Evolutionary conservation across 2,797 vertebrate species (phyloP), one percentile per base, ranked within the genome.

Genomic region (Sebastes umbrosus): DNA sequence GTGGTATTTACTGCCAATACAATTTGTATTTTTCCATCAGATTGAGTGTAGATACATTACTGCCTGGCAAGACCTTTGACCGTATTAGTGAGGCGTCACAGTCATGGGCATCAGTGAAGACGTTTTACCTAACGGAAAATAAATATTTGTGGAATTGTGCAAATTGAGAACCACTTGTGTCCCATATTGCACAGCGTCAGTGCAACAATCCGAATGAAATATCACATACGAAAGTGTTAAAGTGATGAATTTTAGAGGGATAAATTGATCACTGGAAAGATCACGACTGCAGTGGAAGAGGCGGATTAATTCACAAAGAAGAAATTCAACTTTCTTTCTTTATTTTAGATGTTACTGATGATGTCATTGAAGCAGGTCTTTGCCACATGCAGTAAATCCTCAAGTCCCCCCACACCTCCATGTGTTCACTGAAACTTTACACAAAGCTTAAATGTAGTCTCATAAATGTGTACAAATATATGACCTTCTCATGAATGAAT

Each of bases 51-150:
- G 68, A 80, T 59, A 57, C 58, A 72, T 86, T 34, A 46, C 57
- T 29, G 32, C 58, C 63, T 66, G 69, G 2, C 31, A 80, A 65
- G 81, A 92, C 85, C 88, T 91, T 86, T 90, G 86, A 88, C 85
- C 67, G 0, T 39, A 20, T 36, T 10, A 74, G 32, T 54, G 58
- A 81, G 55, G 65, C 50, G 3, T 43, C 59, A 32, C 65, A 54
- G 69, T 59, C 31, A 4, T 43, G 32, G 32, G 54, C 31, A 77
- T 58, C 25, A 65, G 13, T 10, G 32, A 43, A 27, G 18, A 36
- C 22, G 39, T 58, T 79, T 64, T 27, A 68, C 55, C 39, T 20
- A 14, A 46, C 7, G 50, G 43, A 27, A 54, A 77, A 68, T 24
- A 43, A 34, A 69, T 43, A 20, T 55, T 73, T 54, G 34, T 69